Evolutionary conservation across 2,888 invertebrate species (phyloP).

Genomic region (Didymodactylos carnosus): DNA sequence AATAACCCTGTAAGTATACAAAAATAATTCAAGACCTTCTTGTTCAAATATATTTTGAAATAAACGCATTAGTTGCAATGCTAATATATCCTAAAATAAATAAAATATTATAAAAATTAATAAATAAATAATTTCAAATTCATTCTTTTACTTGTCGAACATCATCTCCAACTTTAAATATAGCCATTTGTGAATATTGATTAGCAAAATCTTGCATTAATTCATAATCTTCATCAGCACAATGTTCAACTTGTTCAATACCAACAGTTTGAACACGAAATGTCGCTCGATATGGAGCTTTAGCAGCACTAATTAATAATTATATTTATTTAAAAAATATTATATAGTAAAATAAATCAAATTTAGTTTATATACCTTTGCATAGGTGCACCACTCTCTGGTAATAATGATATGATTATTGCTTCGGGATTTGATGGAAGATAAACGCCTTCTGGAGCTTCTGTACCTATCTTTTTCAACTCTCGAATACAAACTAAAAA

Average conservation of each 20-base stretch:
- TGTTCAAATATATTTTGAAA: conserved; percentile 58
- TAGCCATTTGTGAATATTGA: conserved; percentile 30
- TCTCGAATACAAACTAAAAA: background rate
- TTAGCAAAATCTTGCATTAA: background rate
- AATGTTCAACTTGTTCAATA: conserved; percentile 9
- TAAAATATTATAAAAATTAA: conserved; percentile 6
- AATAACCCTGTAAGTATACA: conserved; percentile 91
- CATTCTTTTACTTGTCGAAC: conserved; percentile 44
- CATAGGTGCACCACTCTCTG: conserved; percentile 89
- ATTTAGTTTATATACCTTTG: conserved; percentile 52
- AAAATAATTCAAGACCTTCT: conserved; percentile 68
- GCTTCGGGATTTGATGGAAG: conserved; percentile 96
- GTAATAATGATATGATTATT: conserved; percentile 87
- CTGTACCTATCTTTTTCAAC: conserved; percentile 45
- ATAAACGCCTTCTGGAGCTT: conserved; percentile 39
- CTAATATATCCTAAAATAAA: conserved; percentile 72
- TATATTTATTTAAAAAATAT: conserved; percentile 22
- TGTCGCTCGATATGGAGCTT: conserved; percentile 85
- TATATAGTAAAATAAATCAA: conserved; percentile 28
- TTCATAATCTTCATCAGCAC: conserved; percentile 4
- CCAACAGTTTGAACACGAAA: conserved; percentile 57
- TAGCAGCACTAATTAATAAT: conserved; percentile 53
- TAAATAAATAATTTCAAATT: background rate
- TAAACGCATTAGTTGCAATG: conserved; percentile 84
- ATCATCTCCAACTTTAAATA: conserved; percentile 97